Evolutionary conservation across 2,113 vertebrate genomes (phyloP), one percentile per base, ranked within the genome.

Genomic region (Caracal caracal): DNA sequence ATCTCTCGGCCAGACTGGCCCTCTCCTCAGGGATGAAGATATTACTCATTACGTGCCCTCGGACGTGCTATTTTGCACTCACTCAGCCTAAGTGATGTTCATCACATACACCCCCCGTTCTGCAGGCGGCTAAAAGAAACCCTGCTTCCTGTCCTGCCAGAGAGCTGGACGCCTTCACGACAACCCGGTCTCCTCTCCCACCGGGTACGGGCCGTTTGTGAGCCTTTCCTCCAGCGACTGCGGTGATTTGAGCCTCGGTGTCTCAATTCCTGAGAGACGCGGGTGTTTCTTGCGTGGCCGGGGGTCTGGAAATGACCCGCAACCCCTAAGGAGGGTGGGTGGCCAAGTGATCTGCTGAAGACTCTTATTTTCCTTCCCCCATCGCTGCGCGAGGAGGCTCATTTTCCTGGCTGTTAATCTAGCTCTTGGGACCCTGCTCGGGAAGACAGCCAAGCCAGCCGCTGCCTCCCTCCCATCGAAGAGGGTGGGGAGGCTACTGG

Each of bases 131-230:
- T 35, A 28, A 20, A 73, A 86, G 90, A 65, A 59, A 79, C 13
- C 40, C 4, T 37, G 78, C 68, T 37, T 30, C 20, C 30, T 0
- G 10, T 40, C 10, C 66, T 17, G 0, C 63, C 28, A 6, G 85
- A 61, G 47, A 26, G 49, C 76, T 49, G 26, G 51, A 0, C 1
- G 40, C 65, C 66, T n/a, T 10, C 3, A 10, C 49, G 10, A 15
- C 35, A 9, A 7, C 75, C 37, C 30, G 0, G 40, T 10, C 37
- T 19, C 51, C 35, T 9, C 20, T 40, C 70, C 12, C 1, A 22
- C 53, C 3, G 17, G 68, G 22, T 4, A 5, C 5, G 0, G 2
- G 28, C 49, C n/a, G 22, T 22, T 11, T 0, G 0, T 1, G 3
- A 53, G 65, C 63, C 65, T 24, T 15, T 43, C 65, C 20, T 28